Evolutionary conservation across 2,797 vertebrate species (phyloP), one percentile per base, ranked within the genome.

Genomic region (Trematomus bernacchii): DNA sequence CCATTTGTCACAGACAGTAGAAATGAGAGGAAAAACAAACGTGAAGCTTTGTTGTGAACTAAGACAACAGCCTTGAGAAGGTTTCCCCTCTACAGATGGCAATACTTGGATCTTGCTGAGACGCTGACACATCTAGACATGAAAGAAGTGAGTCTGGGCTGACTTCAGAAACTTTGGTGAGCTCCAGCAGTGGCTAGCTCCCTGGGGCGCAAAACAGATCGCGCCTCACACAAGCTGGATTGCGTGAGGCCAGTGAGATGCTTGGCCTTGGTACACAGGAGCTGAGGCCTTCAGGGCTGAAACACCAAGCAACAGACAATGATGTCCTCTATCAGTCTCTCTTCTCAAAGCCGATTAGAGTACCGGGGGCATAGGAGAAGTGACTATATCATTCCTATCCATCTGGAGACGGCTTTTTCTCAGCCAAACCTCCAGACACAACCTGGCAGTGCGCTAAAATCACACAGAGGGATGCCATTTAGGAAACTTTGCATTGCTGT

Each of bases 181-280:
- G 86, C 83, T 84, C 73, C 72, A 78, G 77, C 79, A 66, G 81
- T 69, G 80, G 78, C 82, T 59, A 12, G n/a, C 71, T 89, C 84
- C 87, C 82, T 15, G 43, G 75, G 87, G 81, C 76, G 68, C 46
- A 43, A 75, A 87, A 70, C 85, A 67, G 79, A 90, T 83, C 66
- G 27, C 2, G 66, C 64, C 85, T 86, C 82, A 80, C 84, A 87
- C 80, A 87, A 66, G 86, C 86, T 89, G 89, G 76, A 86, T 85
- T 82, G 85, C 42, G 16, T 83, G 83, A 82, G 86, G 87, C 84
- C 78, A 85, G 72, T 82, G 83, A 89, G 83, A 88, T 75, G 84
- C 85, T 89, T 92, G 91, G 93, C 91, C 90, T 87, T 73, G 77
- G 85, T 90, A 90, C 88, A 91, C 87, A 91, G 90, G 79, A 87